phyloP scores from a whole-genome alignment of 2,888 invertebrate species.

The Pandemis cinnamomeana region DNA sequence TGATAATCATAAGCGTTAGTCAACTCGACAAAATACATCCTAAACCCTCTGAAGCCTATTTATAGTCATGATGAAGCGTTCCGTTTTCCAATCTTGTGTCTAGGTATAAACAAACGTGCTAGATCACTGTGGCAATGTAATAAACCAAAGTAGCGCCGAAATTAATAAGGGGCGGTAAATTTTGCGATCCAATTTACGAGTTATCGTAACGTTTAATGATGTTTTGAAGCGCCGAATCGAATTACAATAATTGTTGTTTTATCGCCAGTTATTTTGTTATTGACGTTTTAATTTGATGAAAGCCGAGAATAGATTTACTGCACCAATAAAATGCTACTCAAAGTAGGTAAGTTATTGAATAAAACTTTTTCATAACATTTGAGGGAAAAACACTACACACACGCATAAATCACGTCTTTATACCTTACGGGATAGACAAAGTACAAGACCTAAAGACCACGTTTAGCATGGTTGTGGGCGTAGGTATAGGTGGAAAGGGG shows the following conservation, averaged over 20 bases:
- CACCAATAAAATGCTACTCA: neutral
- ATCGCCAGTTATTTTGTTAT: slow-evolving; percentile 46
- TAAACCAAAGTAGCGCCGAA: slow-evolving; percentile 12
- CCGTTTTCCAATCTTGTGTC: neutral
- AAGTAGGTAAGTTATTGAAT: neutral
- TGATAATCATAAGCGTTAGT: too few relatives aligned
- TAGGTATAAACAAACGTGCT: neutral
- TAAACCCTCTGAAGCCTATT: too few relatives aligned
- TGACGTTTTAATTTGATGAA: slow-evolving; percentile 23
- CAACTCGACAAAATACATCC: too few relatives aligned
- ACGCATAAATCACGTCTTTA: too few relatives aligned
- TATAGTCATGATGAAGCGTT: too few relatives aligned
- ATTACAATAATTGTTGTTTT: slow-evolving; percentile 65
- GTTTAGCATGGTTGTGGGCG: too few relatives aligned
- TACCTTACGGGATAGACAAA: too few relatives aligned
- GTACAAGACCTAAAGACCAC: too few relatives aligned
- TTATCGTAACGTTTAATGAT: slow-evolving; percentile 68
- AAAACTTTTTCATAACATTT: neutral
- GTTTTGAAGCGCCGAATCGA: slow-evolving; percentile 58
- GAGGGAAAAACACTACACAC: neutral
- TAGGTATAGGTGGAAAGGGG: too few relatives aligned
- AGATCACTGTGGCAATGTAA: neutral
- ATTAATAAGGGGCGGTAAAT: slow-evolving; percentile 46
- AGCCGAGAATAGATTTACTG: neutral
- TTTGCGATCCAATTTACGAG: slow-evolving; percentile 64